Evolutionary conservation across 2,797 vertebrate genomes (phyloP).

Genomic region (Allochrocebus solatus): DNA sequence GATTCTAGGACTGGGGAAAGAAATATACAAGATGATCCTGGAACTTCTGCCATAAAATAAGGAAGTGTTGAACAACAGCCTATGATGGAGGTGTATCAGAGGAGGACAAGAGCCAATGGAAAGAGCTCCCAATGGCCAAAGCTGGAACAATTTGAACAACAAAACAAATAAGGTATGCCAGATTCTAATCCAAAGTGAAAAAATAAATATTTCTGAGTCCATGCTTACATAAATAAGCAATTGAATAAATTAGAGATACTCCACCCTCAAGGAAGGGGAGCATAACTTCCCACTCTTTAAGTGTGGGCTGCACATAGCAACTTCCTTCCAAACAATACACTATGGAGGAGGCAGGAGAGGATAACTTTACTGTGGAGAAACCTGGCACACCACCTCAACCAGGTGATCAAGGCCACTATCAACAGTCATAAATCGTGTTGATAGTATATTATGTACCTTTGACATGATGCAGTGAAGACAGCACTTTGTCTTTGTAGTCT

Average conservation of each 20-base stretch:
- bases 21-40: background rate
- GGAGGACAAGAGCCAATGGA: background rate
- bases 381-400: background rate
- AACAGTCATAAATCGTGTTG: background rate
- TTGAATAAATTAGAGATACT: background rate
- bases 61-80: background rate
- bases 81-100: background rate
- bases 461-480: background rate
- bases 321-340: background rate
- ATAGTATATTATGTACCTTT: background rate
- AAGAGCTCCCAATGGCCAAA: background rate
- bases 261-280: background rate
- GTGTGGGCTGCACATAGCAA: background rate
- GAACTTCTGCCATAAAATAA: background rate
- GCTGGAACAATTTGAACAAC: background rate
- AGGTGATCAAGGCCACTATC: slow-evolving; percentile 4
- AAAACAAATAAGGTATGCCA: background rate
- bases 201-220: background rate
- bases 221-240: background rate
- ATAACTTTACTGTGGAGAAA: background rate
- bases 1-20: background rate
- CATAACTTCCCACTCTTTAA: background rate
- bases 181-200: background rate
- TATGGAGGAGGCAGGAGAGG: background rate
- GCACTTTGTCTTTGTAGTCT: background rate